Conservation (phyloP, 2,113 vertebrate genomes). For the Cnemophilus loriae region DNA sequence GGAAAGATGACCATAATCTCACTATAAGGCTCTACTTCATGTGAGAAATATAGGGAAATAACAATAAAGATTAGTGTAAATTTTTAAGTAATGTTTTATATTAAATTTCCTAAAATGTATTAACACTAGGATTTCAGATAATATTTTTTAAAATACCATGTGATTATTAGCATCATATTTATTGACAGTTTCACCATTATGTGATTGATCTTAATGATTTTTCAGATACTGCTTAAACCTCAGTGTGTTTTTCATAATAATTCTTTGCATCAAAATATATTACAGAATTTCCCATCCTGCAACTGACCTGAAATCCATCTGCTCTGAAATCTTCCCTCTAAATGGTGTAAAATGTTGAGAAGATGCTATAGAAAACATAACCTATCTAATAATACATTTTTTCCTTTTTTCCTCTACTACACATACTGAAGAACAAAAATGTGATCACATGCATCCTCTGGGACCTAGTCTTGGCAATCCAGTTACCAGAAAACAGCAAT, state of each 20-base stretch:
- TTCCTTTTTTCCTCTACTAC: not conserved
- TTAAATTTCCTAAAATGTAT: not conserved
- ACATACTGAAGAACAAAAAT: not conserved
- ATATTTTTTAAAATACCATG: fast-evolving
- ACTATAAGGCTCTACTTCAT: not conserved
- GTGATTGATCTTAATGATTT: not conserved
- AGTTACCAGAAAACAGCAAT: not conserved
- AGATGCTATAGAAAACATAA: not conserved
- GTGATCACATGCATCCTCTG: not conserved
- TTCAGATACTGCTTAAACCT: not conserved
- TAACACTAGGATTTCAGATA: not conserved
- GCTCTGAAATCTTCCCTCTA: not conserved
- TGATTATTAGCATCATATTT: not conserved
- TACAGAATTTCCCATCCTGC: not conserved
- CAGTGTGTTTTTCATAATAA: not conserved
- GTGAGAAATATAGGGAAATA: not conserved
- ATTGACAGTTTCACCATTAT: not conserved
- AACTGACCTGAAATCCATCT: not conserved
- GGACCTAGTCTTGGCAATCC: not conserved
- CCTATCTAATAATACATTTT: not conserved
- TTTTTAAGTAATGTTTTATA: not conserved
- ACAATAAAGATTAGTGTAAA: not conserved
- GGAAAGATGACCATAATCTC: not conserved
- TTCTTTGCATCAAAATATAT: not conserved
- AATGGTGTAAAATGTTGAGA: not conserved